These are phyloP conservation scores for Suncus etruscus DNA, from an alignment of 2,113 vertebrate genomes.

Conservation along the genomic window DNA sequence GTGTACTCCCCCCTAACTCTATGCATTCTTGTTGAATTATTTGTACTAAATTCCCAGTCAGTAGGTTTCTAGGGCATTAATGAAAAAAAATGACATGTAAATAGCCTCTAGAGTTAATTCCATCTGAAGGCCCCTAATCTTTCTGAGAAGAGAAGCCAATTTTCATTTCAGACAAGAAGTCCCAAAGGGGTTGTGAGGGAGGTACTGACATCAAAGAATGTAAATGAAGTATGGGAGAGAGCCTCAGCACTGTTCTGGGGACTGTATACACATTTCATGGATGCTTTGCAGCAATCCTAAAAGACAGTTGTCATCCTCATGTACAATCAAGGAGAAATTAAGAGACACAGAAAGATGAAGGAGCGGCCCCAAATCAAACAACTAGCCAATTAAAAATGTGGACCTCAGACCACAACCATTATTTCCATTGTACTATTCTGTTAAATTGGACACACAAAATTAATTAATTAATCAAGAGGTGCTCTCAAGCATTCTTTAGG, in stretches of 20 bases:
- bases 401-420: not conserved
- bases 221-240: not conserved
- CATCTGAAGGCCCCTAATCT: constrained; percentile 36
- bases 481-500: constrained; percentile 16
- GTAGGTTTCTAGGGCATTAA: constrained; percentile 49
- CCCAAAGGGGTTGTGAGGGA: not conserved
- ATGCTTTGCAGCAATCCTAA: not conserved
- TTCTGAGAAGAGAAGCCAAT: constrained; percentile 41
- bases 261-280: not conserved
- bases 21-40: constrained; percentile 61
- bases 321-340: constrained; percentile 49
- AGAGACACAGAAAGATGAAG: constrained; percentile 13
- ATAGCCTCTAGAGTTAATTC: constrained; percentile 48
- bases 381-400: constrained; percentile 11
- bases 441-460: constrained; percentile 20
- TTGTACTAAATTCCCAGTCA: constrained; percentile 54
- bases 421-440: constrained; percentile 9
- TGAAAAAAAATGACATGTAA: constrained; percentile 67
- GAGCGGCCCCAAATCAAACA: constrained; percentile 3
- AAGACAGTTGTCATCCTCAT: not conserved
- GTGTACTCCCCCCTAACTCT: constrained; percentile 1
- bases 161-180: constrained; percentile 61
- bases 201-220: constrained; percentile 39
- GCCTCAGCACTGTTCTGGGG: not conserved
- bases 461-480: not conserved